Conservation (phyloP, 1,140 invertebrate genomes). For the Drosophila sturtevanti region DNA sequence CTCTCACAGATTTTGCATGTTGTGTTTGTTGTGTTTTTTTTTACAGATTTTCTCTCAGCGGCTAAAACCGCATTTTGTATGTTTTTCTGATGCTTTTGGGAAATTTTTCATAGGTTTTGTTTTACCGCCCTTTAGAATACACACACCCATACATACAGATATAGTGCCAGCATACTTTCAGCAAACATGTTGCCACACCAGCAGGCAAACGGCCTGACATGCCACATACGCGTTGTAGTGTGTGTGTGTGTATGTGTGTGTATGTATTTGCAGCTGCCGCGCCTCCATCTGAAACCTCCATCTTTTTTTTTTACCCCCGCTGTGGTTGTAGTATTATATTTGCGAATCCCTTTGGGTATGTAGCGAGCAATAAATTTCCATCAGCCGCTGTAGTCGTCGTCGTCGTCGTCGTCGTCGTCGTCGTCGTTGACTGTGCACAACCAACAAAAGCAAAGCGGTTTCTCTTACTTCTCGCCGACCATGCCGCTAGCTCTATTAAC, state of each 20-base stretch:
- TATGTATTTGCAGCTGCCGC: conserved; percentile 47
- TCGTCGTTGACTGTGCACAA: conserved; percentile 38
- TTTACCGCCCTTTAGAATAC: conserved; percentile 30
- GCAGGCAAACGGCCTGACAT: conserved; percentile 58
- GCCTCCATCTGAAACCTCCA: conserved; percentile 8
- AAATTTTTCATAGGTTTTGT: conserved; percentile 77
- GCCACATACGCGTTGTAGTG: background rate
- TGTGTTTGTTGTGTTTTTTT: conserved; percentile 1
- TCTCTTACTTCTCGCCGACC: conserved; percentile 61
- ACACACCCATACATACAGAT: conserved; percentile 15
- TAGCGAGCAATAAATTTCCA: conserved; percentile 78
- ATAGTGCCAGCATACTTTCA: conserved; percentile 12
- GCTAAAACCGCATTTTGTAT: conserved; percentile 77
- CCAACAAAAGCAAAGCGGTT: conserved; percentile 52
- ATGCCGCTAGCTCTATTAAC: conserved; percentile 59
- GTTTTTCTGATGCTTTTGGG: conserved; percentile 71
- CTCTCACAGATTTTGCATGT: conserved; percentile 64
- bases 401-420: conserved; percentile 25
- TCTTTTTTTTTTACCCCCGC: conserved; percentile 10
- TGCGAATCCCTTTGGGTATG: conserved; percentile 79
- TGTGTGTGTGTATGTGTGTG: conserved; percentile 44
- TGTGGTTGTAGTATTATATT: conserved; percentile 73
- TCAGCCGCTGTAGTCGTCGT: conserved; percentile 51
- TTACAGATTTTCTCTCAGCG: conserved; percentile 56
- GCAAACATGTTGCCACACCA: conserved; percentile 41